A percentile compares a stretch with the other conserved stretches of the same genome.
Evolutionary conservation across 1,140 invertebrate genomes (phyloP).

Genomic region (Homalodisca vitripennis): DNA sequence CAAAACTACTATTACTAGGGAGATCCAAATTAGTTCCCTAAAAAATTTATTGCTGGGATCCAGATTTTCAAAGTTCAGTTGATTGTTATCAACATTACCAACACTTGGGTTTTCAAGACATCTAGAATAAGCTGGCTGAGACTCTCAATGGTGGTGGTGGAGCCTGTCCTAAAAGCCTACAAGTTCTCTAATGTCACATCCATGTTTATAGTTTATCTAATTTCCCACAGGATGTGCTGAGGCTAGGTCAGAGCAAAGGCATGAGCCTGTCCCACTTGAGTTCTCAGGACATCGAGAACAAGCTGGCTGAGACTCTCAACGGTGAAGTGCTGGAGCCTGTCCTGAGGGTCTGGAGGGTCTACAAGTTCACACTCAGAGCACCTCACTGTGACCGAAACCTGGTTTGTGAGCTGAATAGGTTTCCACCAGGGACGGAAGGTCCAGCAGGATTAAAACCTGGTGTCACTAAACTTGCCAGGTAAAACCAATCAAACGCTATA

Average conservation of each 20-base stretch:
- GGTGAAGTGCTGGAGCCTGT: constrained; percentile 75
- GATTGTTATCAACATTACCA: too few species aligned
- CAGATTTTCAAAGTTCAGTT: too few species aligned
- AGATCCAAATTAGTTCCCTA: too few species aligned
- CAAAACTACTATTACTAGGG: too few species aligned
- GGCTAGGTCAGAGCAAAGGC: constrained; percentile 64
- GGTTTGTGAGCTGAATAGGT: constrained; percentile 70
- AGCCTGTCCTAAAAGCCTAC: too few species aligned
- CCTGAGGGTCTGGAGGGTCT: constrained; percentile 65
- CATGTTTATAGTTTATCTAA: too few species aligned
- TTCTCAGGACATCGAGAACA: constrained; percentile 64
- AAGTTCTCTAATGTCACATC: too few species aligned
- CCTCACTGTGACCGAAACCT: constrained; percentile 74
- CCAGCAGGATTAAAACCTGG: constrained; percentile 59
- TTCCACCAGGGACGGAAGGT: constrained; percentile 48
- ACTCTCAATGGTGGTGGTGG: too few species aligned
- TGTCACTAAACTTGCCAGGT: constrained; percentile 63
- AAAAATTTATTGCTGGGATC: too few species aligned
- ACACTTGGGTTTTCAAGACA: too few species aligned
- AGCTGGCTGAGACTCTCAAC: constrained; percentile 73
- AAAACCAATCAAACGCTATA: too few species aligned
- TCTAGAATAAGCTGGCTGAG: too few species aligned
- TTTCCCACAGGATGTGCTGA: constrained; percentile 59
- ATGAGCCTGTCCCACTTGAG: constrained; percentile 52
- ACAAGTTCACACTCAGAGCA: constrained; percentile 64